Evolutionary conservation across 2,797 vertebrate species (phyloP).

Genomic region (Momotus momota): DNA sequence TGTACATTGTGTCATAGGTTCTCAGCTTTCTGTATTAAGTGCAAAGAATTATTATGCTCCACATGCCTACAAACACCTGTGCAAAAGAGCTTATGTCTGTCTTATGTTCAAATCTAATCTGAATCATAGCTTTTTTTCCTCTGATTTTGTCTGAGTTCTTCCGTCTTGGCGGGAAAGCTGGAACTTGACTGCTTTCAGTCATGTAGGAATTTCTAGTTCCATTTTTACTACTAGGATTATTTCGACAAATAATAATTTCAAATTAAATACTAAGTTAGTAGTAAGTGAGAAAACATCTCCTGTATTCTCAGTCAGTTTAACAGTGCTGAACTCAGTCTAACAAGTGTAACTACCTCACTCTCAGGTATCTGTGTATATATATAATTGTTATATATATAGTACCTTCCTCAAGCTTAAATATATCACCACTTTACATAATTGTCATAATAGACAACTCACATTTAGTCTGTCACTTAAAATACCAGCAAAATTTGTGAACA

Average conservation of each 20-base stretch:
- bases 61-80: background rate
- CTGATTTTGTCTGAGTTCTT: too few relatives aligned
- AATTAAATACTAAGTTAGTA: background rate
- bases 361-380: background rate
- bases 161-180: background rate
- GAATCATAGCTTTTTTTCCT: background rate
- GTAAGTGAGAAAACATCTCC: background rate
- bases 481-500: background rate
- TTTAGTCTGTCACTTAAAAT: slow-evolving; percentile 14
- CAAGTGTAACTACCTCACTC: background rate
- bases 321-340: background rate
- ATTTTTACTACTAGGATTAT: background rate
- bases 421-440: slow-evolving; percentile 21
- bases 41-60: background rate
- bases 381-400: background rate
- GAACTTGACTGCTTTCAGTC: background rate
- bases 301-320: background rate
- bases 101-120: background rate
- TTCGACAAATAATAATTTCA: background rate
- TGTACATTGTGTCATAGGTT: background rate
- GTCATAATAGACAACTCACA: background rate
- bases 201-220: background rate
- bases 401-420: slow-evolving; percentile 19
- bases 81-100: background rate
- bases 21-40: background rate